Evolutionary conservation across 2,797 vertebrate species (phyloP).

Genomic region (Taenioides sp.): DNA sequence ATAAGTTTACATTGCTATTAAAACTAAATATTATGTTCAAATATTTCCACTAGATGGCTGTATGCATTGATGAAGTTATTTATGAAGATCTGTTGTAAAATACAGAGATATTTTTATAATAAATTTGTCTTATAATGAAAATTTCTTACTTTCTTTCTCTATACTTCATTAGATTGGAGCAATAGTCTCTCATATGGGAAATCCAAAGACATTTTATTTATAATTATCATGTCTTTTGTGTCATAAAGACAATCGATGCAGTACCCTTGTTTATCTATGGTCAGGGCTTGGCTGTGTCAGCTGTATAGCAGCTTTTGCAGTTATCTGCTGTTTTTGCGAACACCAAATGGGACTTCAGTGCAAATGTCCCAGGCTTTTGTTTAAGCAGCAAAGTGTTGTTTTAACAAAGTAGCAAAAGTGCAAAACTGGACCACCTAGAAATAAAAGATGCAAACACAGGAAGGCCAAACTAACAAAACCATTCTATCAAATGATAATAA

Average conservation of each 20-base stretch:
- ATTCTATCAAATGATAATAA: not conserved
- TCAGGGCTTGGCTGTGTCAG: slow-evolving; percentile 54
- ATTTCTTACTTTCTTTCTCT: not conserved
- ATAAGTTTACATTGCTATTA: not conserved
- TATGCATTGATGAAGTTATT: not conserved
- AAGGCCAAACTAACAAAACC: not conserved
- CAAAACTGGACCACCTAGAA: not conserved
- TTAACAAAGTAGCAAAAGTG: not conserved
- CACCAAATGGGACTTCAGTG: slow-evolving; percentile 40
- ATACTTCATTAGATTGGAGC: not conserved
- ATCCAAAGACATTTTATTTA: slow-evolving; percentile 15
- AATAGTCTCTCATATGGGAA: not conserved
- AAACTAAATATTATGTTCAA: not conserved
- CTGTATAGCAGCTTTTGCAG: slow-evolving; percentile 59
- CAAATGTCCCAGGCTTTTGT: slow-evolving; percentile 18
- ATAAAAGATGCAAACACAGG: not conserved
- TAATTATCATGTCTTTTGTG: slow-evolving; percentile 14
- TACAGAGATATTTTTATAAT: not conserved
- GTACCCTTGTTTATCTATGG: slow-evolving; percentile 59
- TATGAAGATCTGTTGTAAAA: not conserved
- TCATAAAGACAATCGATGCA: slow-evolving; percentile 22
- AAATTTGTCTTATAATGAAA: too few species aligned
- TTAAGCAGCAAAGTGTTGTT: slow-evolving; percentile 4
- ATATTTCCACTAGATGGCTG: not conserved
- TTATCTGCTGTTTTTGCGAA: slow-evolving; percentile 54